Base-by-base conservation (phyloP, 2,797 vertebrate genomes). In the Siniperca obscura region DNA sequence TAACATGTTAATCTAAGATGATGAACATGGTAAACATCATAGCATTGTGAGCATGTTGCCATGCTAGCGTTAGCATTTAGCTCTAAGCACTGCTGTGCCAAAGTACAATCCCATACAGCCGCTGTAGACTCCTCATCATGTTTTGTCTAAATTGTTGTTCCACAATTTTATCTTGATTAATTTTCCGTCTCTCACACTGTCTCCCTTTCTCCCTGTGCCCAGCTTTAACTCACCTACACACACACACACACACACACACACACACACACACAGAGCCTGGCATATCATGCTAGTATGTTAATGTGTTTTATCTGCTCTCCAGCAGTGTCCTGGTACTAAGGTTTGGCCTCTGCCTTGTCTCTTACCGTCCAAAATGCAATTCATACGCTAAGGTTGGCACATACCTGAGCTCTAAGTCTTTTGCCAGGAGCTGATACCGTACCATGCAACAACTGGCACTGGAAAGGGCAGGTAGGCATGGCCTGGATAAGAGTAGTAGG, bases 301-400 rank as follows among this genome's bases (percentile, higher is more conserved):
- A 74, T 79, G 42, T 71, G 68, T 76, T 79, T 85, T 82, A 89
- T 86, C 61, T 88, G 64, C 75, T 84, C 34, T 80, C 80, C 80
- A 67, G 62, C 46, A 25, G 61, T 52, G 34, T 77, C 55, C 55
- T 78, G 75, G 62, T 77, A 30, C 59, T 61, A 21, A 66, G 36
- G 55, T 69, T 34, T 21, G 19, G 53, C 71, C 73, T 64, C 66
- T 82, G 80, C 78, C 80, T 61, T 66, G 82, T 78, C 78, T 79
- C 38, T 40, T 25, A 22, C n/a, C 25, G 27, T 84, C 85, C 82
- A 78, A 78, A 78, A 84, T 74, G 69, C 78, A 78, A 73, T 78
- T 84, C 83, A 85, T 81, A 66, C 57, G 64, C 81, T 76, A 8
- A 86, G 75, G 69, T 50, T 78, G 82, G 80, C 81, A 83, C 81